Base-by-base conservation (phyloP, 2,888 invertebrate species). In the Theretra japonica region DNA sequence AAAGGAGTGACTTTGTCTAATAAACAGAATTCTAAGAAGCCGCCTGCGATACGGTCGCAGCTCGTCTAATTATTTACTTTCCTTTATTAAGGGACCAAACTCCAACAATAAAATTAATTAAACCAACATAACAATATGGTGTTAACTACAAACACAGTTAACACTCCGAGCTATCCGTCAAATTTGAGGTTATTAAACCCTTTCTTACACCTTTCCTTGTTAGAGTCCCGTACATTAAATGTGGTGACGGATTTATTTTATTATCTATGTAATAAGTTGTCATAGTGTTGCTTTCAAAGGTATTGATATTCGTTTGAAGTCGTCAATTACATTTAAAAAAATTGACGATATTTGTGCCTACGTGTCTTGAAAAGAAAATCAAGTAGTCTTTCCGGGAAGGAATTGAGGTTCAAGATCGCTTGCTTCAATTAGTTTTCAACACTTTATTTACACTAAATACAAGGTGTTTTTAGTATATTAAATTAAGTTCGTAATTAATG, bases 41-140 rank as follows among this genome's bases (percentile, higher is more conserved):
- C 53, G 53, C 19, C n/a, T n/a, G 19, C n/a, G 19, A 53, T 53
- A 53, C 53, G 53, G 7, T n/a, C 15, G n/a, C 53, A 17, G 53
- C 53, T 53, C 62, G 33, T 33, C 15, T 48, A 65, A 48, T 48
- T 48, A 65, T 17, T 48, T 41, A 48, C 21, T 4, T 65, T 48
- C 23, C 65, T 48, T 48, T 65, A 65, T 17, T 41, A 65, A 41
- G 41, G n/a, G 41, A 21, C 21, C 41, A 41, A 65, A 65, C 4
- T 21, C 41, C 41, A 23, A 17, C 41, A 65, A 48, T 48, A 48
- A 65, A 65, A 41, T 65, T 65, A 65, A 65, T 65, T 65, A 48
- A 65, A 65, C 23, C 41, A 41, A 65, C 41, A 48, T 65, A 48
- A 65, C 65, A 48, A 65, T 65, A 65, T 65, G 48, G 65, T 65